Evolutionary conservation across 2,888 invertebrate species (phyloP), one percentile per base, ranked within the genome.

Genomic region (Leptinotarsa haldemani): DNA sequence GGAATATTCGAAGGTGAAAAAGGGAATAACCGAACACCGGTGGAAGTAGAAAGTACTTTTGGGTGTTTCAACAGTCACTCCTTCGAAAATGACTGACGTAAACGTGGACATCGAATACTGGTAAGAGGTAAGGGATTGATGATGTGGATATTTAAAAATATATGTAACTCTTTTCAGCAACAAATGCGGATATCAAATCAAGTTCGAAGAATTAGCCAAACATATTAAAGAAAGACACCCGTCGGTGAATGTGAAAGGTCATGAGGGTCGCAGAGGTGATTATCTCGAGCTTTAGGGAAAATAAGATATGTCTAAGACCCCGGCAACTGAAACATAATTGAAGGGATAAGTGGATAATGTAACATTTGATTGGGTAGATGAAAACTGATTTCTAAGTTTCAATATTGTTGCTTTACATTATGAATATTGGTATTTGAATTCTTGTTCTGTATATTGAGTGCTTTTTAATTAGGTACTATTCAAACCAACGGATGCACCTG

Each of bases 101-200:
- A 20, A 56, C 22, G 56, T 56, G 56, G 20, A 56, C 9, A 22
- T 56, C 3, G 56, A 56, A 22, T 56, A 56, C 22, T 56, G 56
- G 56, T 56, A 50, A 4, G 50, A 5, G 40, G 40, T 40, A 40
- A 15, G 22, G 25, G 20, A 22, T 20, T 56, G 13, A 56, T 56
- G 13, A 22, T 56, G 20, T 56, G 7, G 48, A 50, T 40, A 12
- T 9, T 40, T 40, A 40, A 40, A 40, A 40, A 40, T 40, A 40
- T 9, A 40, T 40, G 40, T 40, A 40, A 40, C 9, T 40, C 0
- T 53, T 81, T 80, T 71, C 64, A 83, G 83, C 73, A 81, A 80
- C 48, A 82, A 81, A 78, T 83, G 83, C 77, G 83, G 82, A 15
- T 83, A 81, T 74, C 76, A 77, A 22, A 65, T 78, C 18, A 78